Evolutionary conservation across 2,113 vertebrate species (phyloP).

Genomic region (Hiodon tergisus): DNA sequence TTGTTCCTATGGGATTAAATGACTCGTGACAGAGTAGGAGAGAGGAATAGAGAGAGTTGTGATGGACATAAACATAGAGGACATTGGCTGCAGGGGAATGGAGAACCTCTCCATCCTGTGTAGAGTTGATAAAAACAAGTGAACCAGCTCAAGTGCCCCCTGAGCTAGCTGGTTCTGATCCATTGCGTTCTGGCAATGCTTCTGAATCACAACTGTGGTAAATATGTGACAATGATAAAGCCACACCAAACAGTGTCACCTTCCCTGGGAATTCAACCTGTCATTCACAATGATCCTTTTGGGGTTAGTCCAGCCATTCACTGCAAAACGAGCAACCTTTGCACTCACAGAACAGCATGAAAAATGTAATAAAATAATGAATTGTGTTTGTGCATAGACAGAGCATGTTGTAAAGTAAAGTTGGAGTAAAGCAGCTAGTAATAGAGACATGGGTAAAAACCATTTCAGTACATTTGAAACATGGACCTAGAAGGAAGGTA

Average conservation of each 20-base stretch:
- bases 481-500: not conserved
- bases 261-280: not conserved
- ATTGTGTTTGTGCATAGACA: too few species aligned
- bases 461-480: too few species aligned
- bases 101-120: not conserved
- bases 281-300: not conserved
- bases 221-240: conserved; percentile 12
- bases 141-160: not conserved
- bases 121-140: not conserved
- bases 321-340: too few species aligned
- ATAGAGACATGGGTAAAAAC: too few species aligned
- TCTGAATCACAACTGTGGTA: conserved; percentile 5
- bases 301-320: too few species aligned
- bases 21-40: not conserved
- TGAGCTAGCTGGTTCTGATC: conserved; percentile 3
- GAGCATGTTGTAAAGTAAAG: too few species aligned
- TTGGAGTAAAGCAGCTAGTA: too few species aligned
- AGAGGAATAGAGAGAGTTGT: conserved; percentile 13
- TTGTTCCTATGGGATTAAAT: conserved; percentile 6
- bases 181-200: conserved; percentile 6
- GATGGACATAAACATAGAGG: not conserved
- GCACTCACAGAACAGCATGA: too few species aligned
- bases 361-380: too few species aligned
- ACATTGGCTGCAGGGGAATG: not conserved
- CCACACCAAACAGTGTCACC: not conserved